Evolutionary conservation across 2,888 invertebrate genomes (phyloP), one percentile per base, ranked within the genome.

Genomic region (Griposia aprilina): DNA sequence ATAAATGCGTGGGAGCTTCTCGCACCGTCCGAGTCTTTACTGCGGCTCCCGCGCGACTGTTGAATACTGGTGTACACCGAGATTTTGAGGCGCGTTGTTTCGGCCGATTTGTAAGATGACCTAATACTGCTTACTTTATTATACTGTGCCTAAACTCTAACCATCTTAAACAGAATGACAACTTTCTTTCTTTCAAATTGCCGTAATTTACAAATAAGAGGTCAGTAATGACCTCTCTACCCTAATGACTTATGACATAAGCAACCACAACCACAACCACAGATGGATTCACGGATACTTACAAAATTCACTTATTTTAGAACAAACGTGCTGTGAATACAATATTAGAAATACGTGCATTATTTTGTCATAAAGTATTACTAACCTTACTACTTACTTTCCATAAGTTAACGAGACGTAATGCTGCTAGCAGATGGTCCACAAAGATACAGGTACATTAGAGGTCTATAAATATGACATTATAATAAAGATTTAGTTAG

Each of bases 391-490:
- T 74, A 65, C 65, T 66, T 77, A 72, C 87, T 84, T 84, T 83
- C 81, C 73, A 78, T 81, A 74, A 48, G 60, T 78, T 80, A 82
- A 83, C 77, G 65, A 82, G 65, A 57, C 76, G 74, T 79, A 84
- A 86, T 81, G 8, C 41, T 30, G 52, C 59, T 63, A 5, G 68
- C 20, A 36, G 88, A 87, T 88, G 84, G 15, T 45, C 88, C 59
- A 81, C 11, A 63, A 79, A 87, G 87, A 88, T 87, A 2, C 5
- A 72, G 68, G 71, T 72, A 69, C 48, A 66, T 81, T 81, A 83
- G 67, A 67, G 15, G 23, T 65, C 23, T 63, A 67, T 80, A 63
- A 71, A 59, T 60, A 55, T 72, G 74, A 65, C 66, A 59, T 71
- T 71, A 71, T 52, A 41, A 17, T 83, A 36, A 45, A 71, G 83